phyloP scores from a whole-genome alignment of 1,140 invertebrate species.

The Aphis craccivora region DNA sequence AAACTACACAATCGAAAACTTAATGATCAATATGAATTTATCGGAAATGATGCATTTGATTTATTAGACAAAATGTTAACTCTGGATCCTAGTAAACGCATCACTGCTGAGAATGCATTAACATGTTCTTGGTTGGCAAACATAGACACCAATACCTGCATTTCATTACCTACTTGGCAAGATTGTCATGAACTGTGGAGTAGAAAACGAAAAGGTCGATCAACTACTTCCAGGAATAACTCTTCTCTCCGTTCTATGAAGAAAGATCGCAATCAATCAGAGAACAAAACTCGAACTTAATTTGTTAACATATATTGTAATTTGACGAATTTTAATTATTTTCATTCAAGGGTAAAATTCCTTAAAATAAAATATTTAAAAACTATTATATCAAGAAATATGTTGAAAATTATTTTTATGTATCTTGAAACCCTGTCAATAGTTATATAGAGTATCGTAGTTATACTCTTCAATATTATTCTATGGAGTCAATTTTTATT shows the following conservation, averaged over 20 bases:
- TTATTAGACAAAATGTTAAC: conserved; percentile 96
- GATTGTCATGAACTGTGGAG: conserved; percentile 99
- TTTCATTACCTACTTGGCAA: conserved; percentile 86
- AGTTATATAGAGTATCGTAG: conserved; percentile 24
- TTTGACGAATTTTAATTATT: conserved; percentile 57
- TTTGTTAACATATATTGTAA: conserved; percentile 37
- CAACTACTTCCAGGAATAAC: conserved; percentile 66
- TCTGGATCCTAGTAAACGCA: conserved; percentile 91
- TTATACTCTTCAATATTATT: conserved; percentile 16
- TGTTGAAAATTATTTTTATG: conserved; percentile 38
- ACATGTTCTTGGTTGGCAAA: conserved; percentile 92
- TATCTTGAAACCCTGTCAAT: neutral
- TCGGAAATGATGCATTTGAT: conserved; percentile 90
- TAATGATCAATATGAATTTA: conserved; percentile 90
- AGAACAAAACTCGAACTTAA: conserved; percentile 65
- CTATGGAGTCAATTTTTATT: conserved; percentile 35
- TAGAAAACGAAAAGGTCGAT: conserved; percentile 84
- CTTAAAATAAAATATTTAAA: conserved; percentile 46
- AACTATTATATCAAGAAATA: conserved; percentile 42
- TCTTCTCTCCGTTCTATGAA: conserved; percentile 72
- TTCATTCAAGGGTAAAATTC: conserved; percentile 46
- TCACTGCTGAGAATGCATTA: conserved; percentile 93
- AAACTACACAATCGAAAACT: conserved; percentile 86
- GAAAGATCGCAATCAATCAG: conserved; percentile 75
- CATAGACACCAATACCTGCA: conserved; percentile 90